Percentiles rank a stretch among this genome's conserved stretches.
Evolutionary conservation across 1,140 invertebrate genomes (phyloP).

Genomic region (Lordiphosa mommai): DNA sequence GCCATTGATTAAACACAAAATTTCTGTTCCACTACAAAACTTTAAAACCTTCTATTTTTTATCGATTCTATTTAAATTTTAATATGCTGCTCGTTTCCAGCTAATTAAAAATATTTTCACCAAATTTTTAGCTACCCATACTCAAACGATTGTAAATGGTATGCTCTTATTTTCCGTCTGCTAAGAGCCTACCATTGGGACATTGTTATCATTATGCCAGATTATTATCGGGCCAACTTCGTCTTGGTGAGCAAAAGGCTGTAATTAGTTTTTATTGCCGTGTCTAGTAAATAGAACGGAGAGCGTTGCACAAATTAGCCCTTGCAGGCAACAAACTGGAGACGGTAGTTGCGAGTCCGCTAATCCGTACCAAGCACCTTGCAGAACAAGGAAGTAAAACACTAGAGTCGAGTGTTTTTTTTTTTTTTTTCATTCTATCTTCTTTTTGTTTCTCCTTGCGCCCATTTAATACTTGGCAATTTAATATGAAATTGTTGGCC

Average conservation of each 20-base stretch:
- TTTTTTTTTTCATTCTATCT: conserved; percentile 24
- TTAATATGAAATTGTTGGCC: conserved; percentile 77
- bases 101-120: too few relatives aligned
- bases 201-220: conserved; percentile 60
- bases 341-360: conserved; percentile 20
- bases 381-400: conserved; percentile 73
- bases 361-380: conserved; percentile 66
- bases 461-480: conserved; percentile 75
- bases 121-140: too few relatives aligned
- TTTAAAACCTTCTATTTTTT: too few relatives aligned
- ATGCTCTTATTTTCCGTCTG: not conserved
- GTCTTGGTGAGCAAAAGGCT: conserved; percentile 15
- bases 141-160: too few relatives aligned
- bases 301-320: conserved; percentile 66
- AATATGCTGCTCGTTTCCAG: too few relatives aligned
- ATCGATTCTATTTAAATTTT: too few relatives aligned
- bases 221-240: conserved; percentile 56
- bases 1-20: too few relatives aligned
- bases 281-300: conserved; percentile 51
- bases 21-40: too few relatives aligned
- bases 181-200: conserved; percentile 12
- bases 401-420: conserved; percentile 32
- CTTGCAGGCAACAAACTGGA: conserved; percentile 53
- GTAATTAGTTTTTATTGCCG: conserved; percentile 72
- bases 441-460: conserved; percentile 25